phyloP scores from a whole-genome alignment of 92 coral and sea anemone genomes.

The Epizoanthus ramosus region DNA sequence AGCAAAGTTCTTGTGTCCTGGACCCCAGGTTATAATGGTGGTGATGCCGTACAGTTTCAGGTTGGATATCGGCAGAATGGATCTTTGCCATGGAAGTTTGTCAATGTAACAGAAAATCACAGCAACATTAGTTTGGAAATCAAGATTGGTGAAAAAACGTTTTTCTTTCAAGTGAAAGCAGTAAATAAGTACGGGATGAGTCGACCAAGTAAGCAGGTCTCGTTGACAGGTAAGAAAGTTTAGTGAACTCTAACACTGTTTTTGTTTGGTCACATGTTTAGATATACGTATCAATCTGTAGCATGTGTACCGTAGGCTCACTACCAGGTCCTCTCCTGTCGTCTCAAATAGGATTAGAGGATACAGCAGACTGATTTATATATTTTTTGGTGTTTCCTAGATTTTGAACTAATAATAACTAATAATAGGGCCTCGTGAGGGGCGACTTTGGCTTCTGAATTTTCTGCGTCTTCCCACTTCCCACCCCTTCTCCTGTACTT shows the following conservation, averaged over 20 bases:
- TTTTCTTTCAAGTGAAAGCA: slow-evolving; percentile 71
- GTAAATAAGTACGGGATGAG: slow-evolving; percentile 70
- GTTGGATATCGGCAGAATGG: slow-evolving; percentile 55
- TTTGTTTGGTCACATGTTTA: background rate
- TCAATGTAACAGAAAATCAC: slow-evolving; percentile 35
- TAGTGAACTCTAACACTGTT: background rate
- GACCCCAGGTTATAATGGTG: slow-evolving; percentile 83
- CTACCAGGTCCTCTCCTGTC: background rate
- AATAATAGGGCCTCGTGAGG: too few relatives aligned
- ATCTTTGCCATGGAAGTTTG: slow-evolving; percentile 52
- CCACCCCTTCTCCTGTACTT: too few relatives aligned
- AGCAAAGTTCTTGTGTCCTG: slow-evolving; percentile 60
- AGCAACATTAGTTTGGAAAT: slow-evolving; percentile 47
- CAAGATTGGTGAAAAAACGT: slow-evolving; percentile 46
- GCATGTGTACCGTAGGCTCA: background rate
- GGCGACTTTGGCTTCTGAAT: too few relatives aligned
- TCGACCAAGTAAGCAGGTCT: slow-evolving; percentile 35
- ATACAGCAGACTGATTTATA: background rate
- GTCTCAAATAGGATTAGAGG: background rate
- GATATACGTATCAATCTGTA: too few relatives aligned
- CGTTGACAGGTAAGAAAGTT: slow-evolving; percentile 43
- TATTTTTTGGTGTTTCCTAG: too few relatives aligned
- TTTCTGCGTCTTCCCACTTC: too few relatives aligned
- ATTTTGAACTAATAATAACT: too few relatives aligned
- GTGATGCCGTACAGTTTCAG: slow-evolving; percentile 42